Conservation (phyloP, 2,113 vertebrate species). For the Lutjanus erythropterus region DNA sequence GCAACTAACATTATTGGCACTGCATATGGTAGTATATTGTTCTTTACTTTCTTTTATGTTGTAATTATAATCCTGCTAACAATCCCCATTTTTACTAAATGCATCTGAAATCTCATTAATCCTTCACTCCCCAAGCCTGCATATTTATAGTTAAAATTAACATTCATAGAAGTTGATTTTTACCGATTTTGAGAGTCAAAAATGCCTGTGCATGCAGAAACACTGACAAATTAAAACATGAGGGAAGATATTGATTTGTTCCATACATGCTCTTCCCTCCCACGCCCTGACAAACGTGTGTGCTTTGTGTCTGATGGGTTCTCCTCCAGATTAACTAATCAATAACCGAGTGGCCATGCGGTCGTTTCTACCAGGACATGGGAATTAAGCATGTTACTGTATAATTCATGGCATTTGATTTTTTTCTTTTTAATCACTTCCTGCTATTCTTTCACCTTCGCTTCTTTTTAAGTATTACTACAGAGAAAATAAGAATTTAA, state of each 20-base stretch:
- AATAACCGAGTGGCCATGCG: constrained; percentile 20
- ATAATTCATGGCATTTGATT: constrained; percentile 57
- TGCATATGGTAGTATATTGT: no score
- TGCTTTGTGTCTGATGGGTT: constrained; percentile 38
- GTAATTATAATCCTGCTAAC: no score
- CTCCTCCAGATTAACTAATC: constrained; percentile 38
- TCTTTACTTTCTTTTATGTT: no score
- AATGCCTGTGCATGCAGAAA: no score
- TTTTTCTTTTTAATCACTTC: background rate
- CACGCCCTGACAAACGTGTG: background rate
- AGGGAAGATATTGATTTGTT: background rate
- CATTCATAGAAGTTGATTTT: no score
- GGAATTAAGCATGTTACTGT: constrained; percentile 24
- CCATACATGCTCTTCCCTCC: background rate
- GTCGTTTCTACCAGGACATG: constrained; percentile 9
- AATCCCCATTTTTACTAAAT: no score
- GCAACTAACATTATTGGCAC: no score
- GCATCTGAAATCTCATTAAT: no score
- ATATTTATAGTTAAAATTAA: no score
- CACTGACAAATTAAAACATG: background rate
- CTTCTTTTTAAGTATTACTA: constrained; percentile 14
- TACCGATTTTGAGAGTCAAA: no score
- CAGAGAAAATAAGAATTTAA: constrained; percentile 9
- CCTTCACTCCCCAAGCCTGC: no score
- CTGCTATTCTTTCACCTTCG: background rate